These are phyloP conservation scores for Atopsyche davidsoni DNA, from an alignment of 1,140 invertebrate species.

Conservation along the genomic window DNA sequence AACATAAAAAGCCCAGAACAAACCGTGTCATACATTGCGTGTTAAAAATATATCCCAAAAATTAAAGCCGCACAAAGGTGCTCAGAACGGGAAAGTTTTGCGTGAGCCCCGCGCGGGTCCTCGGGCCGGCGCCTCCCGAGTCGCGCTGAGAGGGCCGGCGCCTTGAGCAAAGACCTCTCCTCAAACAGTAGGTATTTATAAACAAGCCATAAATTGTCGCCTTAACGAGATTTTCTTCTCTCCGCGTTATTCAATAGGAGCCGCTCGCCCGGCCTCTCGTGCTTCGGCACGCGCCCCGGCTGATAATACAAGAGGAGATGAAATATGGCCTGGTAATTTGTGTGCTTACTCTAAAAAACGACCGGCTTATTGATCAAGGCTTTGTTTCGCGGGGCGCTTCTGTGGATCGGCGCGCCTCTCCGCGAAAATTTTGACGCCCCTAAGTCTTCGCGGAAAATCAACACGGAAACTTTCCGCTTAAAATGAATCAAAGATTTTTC, in stretches of 20 bases:
- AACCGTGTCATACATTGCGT: no score
- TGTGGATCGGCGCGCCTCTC: conserved; percentile 8
- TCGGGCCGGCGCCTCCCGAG: no score
- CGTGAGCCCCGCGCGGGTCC: no score
- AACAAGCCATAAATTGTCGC: conserved; percentile 30
- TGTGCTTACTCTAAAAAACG: neutral
- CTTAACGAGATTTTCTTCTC: conserved; percentile 24
- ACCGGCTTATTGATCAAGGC: neutral
- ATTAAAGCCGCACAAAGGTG: no score
- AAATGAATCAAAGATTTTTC: no score
- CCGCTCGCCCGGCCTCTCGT: neutral
- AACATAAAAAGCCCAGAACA: no score
- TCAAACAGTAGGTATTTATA: conserved; percentile 28
- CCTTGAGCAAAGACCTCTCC: conserved; percentile 17
- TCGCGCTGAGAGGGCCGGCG: conserved; percentile 9
- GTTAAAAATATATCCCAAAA: no score
- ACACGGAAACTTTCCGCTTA: no score
- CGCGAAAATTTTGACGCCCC: no score
- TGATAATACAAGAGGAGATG: conserved; percentile 6
- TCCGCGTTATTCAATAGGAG: conserved; percentile 2
- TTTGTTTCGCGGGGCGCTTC: conserved; percentile 4
- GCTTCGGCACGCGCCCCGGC: neutral
- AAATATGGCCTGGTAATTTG: neutral
- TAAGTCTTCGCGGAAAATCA: no score
- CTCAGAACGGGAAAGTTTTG: no score